These are phyloP conservation scores for Polydrusus pterygomalis DNA, from an alignment of 2,888 invertebrate genomes.

Conservation along the genomic window DNA sequence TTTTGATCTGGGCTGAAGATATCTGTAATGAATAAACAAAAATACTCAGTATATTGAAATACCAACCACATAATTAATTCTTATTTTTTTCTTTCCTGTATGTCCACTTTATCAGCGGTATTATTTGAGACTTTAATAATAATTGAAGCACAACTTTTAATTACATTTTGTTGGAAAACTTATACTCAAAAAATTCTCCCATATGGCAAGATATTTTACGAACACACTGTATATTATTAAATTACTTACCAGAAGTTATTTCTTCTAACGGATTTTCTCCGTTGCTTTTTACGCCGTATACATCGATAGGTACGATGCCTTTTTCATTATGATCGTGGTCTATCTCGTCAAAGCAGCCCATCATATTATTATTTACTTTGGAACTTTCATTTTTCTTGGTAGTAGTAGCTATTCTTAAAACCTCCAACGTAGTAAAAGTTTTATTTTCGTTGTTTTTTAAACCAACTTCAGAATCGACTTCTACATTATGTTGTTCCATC, in stretches of 20 bases:
- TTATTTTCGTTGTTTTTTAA: slow-evolving; percentile 1
- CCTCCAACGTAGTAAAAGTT: slow-evolving; percentile 5
- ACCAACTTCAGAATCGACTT: neutral
- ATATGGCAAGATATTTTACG: neutral
- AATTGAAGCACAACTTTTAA: too few species aligned
- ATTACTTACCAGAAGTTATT: slow-evolving; percentile 1
- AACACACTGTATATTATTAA: slow-evolving; percentile 2
- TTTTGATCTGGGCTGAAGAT: neutral
- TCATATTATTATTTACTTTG: too few species aligned
- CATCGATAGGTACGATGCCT: neutral
- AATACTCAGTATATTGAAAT: neutral
- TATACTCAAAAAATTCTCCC: too few species aligned
- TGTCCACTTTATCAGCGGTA: neutral
- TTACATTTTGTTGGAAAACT: too few species aligned
- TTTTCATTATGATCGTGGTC: too few species aligned
- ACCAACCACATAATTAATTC: neutral
- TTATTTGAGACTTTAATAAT: slow-evolving; percentile 5
- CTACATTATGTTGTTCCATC: slow-evolving; percentile 3
- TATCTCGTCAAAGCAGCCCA: too few species aligned
- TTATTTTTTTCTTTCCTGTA: slow-evolving; percentile 2
- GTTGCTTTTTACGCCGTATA: neutral
- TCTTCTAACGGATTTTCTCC: neutral
- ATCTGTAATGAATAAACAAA: neutral
- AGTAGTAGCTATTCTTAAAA: too few species aligned
- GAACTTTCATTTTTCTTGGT: too few species aligned